These are phyloP conservation scores for Petrocephalus microphthalmus DNA, from an alignment of 2,113 vertebrate species.

Conservation along the genomic window DNA sequence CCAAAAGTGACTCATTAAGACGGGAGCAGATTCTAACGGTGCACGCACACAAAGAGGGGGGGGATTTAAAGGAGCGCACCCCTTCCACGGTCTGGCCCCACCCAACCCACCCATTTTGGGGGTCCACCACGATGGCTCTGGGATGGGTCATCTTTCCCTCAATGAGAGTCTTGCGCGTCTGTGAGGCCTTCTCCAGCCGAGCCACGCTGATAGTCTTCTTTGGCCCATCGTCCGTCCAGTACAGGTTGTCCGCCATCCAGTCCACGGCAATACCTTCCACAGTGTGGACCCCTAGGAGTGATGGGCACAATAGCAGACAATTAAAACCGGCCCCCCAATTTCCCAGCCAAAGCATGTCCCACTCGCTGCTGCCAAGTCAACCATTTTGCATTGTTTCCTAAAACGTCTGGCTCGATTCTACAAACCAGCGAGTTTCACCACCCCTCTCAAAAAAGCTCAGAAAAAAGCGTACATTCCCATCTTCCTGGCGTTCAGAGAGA, in stretches of 20 bases:
- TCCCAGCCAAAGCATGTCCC: background rate
- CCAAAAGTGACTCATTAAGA: background rate
- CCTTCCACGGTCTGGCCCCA: background rate
- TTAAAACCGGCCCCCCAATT: background rate
- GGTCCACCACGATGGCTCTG: conserved; percentile 89
- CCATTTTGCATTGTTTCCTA: background rate
- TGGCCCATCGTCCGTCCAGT: conserved; percentile 93
- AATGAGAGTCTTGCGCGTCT: conserved; percentile 85
- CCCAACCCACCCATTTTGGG: conserved; percentile 75
- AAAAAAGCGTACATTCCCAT: background rate
- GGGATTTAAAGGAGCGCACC: background rate
- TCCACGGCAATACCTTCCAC: conserved; percentile 93
- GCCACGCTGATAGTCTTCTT: conserved; percentile 96
- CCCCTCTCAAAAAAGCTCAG: background rate
- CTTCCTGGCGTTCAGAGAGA: background rate
- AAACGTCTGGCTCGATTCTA: background rate
- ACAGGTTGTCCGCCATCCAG: conserved; percentile 96
- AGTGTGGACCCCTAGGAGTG: conserved; percentile 78
- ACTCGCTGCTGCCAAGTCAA: background rate
- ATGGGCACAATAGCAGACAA: conserved; percentile 14
- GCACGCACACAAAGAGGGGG: background rate
- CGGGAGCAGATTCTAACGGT: background rate
- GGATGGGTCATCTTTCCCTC: conserved; percentile 96
- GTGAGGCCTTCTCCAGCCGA: conserved; percentile 85
- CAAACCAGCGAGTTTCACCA: background rate